A percentile compares a stretch with the other conserved stretches of the same genome.
These are phyloP conservation scores for Drosophila limbata DNA, from an alignment of 2,888 invertebrate species.

Conservation along the genomic window DNA sequence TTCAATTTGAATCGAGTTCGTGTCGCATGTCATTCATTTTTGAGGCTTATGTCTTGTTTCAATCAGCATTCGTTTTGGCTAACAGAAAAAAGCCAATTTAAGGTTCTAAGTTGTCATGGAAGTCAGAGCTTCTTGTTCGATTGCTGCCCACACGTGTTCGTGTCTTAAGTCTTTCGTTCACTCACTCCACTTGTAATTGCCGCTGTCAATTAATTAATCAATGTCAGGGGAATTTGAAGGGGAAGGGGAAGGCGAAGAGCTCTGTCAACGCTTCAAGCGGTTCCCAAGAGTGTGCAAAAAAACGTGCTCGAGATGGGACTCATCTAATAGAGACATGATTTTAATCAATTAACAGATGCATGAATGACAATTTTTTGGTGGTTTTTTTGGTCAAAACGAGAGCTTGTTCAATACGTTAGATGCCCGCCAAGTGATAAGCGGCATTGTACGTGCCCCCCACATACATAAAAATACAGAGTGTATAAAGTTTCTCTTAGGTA, in stretches of 20 bases:
- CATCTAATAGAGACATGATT: constrained; percentile 60
- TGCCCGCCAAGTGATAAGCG: constrained; percentile 60
- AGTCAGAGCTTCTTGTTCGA: constrained; percentile 14
- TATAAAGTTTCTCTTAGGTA: constrained; percentile 47
- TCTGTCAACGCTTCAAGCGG: constrained; percentile 36
- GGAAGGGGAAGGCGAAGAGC: constrained; percentile 14
- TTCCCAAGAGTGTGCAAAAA: constrained; percentile 52
- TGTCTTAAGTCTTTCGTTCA: constrained; percentile 49
- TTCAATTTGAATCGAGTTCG: constrained; percentile 38
- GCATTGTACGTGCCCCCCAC: constrained; percentile 57
- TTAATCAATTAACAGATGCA: constrained; percentile 49
- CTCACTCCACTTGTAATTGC: constrained; percentile 47
- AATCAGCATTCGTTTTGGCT: constrained; percentile 47
- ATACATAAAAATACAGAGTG: neutral
- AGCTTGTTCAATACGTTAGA: constrained; percentile 24
- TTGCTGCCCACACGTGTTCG: constrained; percentile 59
- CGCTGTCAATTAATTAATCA: constrained; percentile 70
- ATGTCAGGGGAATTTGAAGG: constrained; percentile 36
- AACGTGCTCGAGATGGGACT: constrained; percentile 32
- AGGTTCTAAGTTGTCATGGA: constrained; percentile 15
- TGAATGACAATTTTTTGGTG: constrained; percentile 64
- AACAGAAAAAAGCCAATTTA: constrained; percentile 30
- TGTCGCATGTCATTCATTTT: constrained; percentile 52
- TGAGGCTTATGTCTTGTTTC: constrained; percentile 73
- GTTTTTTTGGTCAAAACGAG: neutral